Evolutionary conservation across 2,113 vertebrate species (phyloP).

Genomic region (Melanocharis versteri): DNA sequence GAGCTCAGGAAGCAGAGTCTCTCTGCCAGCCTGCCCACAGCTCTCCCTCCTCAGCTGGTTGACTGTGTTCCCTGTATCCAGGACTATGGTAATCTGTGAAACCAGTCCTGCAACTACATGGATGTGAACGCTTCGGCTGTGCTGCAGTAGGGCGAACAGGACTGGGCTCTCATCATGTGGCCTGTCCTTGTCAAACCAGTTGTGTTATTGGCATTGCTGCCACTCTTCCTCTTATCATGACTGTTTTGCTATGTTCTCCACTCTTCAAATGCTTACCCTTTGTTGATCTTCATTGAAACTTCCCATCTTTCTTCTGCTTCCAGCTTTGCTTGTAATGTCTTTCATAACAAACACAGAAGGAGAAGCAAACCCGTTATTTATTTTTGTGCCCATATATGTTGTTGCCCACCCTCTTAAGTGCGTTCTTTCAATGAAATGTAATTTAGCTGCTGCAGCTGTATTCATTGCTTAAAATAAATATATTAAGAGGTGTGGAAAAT

Average conservation of each 20-base stretch:
- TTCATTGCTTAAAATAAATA: not conserved
- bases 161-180: not conserved
- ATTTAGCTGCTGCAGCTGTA: not conserved
- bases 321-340: not conserved
- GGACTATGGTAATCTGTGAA: not conserved
- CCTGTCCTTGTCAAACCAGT: not conserved
- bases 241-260: not conserved
- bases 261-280: not conserved
- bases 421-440: not conserved
- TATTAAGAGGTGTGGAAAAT: not conserved
- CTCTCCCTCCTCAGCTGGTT: not conserved
- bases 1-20: not conserved
- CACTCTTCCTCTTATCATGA: not conserved
- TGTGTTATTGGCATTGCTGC: not conserved
- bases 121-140: not conserved
- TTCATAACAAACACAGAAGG: not conserved
- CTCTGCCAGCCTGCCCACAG: not conserved
- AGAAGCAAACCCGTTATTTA: not conserved
- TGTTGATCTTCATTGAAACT: not conserved
- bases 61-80: not conserved
- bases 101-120: not conserved
- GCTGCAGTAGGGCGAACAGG: not conserved
- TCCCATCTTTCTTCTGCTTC: not conserved
- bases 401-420: not conserved
- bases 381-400: not conserved